Conservation (phyloP, 2,113 vertebrate species). For the Entomyzon cyanotis region DNA sequence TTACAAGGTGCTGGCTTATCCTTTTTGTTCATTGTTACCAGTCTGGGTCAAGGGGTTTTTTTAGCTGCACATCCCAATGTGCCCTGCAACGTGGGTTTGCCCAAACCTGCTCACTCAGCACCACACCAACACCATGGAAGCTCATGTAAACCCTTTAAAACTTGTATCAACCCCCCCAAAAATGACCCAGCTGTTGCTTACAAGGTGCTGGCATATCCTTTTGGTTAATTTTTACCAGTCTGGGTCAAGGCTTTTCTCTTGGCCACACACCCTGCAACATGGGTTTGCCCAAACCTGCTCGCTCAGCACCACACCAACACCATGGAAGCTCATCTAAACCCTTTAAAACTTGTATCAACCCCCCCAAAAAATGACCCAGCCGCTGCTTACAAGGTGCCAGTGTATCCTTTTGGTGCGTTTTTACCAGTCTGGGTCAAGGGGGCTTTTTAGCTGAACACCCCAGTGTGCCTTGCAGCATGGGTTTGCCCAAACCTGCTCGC, state of each 20-base stretch:
- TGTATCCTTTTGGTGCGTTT: constrained; percentile 78
- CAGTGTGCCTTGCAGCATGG: fast-evolving
- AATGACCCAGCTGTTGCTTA: constrained; percentile 39
- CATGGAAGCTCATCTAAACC: neutral
- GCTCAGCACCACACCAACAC: neutral
- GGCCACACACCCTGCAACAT: neutral
- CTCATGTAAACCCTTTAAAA: neutral
- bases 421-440: neutral
- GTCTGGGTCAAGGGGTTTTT: too few relatives aligned
- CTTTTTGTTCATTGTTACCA: neutral
- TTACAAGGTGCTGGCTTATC: constrained; percentile 97
- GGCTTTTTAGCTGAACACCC: neutral
- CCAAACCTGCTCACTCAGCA: neutral
- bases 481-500: neutral
- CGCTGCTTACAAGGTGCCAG: constrained; percentile 90
- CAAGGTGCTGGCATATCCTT: too few relatives aligned
- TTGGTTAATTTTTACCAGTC: neutral
- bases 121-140: too few relatives aligned
- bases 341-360: neutral
- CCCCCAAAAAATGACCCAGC: fast-evolving
- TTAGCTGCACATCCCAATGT: fast-evolving
- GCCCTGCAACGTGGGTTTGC: neutral
- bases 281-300: neutral
- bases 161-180: fast-evolving
- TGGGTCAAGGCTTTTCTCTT: neutral